phyloP scores from a whole-genome alignment of 2,888 invertebrate genomes.

The Emmelina monodactyla region DNA sequence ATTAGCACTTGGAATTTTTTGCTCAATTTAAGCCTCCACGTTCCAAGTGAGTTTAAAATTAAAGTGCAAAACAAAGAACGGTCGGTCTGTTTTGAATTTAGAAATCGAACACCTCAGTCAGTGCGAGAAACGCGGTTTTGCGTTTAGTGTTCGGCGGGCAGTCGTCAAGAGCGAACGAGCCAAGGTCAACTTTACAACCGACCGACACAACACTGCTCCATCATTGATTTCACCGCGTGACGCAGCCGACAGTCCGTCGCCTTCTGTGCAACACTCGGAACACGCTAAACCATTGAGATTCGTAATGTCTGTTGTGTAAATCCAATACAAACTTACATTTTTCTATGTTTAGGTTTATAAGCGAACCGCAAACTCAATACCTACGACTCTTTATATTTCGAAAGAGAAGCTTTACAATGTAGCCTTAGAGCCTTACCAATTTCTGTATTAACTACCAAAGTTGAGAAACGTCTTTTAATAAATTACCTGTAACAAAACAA shows the following conservation, averaged over 20 bases:
- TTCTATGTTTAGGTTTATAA: constrained; percentile 7
- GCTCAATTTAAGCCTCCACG: no score
- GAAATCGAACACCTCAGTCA: constrained; percentile 1
- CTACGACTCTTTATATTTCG: neutral
- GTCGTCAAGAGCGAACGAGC: constrained; percentile 9
- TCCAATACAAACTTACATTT: no score
- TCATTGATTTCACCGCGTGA: constrained; percentile 55
- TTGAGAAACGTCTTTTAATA: constrained; percentile 1
- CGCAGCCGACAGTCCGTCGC: constrained; percentile 26
- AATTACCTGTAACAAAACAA: constrained; percentile 21
- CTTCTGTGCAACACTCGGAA: constrained; percentile 1
- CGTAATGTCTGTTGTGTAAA: no score
- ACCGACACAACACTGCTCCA: constrained; percentile 27
- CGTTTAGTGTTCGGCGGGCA: constrained; percentile 1
- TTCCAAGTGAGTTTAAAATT: no score
- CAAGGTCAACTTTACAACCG: constrained; percentile 60
- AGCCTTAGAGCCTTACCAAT: neutral
- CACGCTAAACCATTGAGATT: no score
- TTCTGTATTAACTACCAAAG: neutral
- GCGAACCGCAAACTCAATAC: no score
- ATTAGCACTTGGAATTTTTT: no score
- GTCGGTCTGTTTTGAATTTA: no score
- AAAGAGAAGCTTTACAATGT: neutral
- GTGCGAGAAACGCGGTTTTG: no score
- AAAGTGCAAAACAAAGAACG: no score